Percentiles rank a stretch among this genome's conserved stretches.
Evolutionary conservation across 2,797 vertebrate genomes (phyloP).

Genomic region (Myotis vivesi): DNA sequence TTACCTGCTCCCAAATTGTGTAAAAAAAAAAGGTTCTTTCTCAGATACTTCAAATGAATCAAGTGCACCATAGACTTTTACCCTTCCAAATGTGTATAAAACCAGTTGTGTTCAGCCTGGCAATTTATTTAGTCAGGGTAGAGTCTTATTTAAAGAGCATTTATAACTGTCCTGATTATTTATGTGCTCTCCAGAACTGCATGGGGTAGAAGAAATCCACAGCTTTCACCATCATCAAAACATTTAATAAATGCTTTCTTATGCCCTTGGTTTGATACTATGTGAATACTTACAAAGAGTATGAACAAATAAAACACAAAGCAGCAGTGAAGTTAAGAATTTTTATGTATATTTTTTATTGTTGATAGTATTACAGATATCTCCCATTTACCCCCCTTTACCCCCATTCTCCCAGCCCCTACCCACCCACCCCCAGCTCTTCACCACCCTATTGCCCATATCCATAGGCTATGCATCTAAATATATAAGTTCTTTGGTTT

Average conservation of each 20-base stretch:
- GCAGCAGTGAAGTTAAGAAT: not conserved
- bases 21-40: not conserved
- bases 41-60: not conserved
- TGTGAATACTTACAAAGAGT: not conserved
- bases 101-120: not conserved
- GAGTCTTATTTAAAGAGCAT: not conserved
- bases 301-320: not conserved
- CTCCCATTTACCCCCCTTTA: too few relatives aligned
- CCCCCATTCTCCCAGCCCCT: too few relatives aligned
- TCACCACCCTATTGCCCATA: too few relatives aligned
- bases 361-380: too few relatives aligned
- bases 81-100: not conserved
- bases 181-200: not conserved
- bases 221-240: not conserved
- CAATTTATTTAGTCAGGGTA: not conserved
- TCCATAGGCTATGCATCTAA: too few relatives aligned
- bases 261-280: not conserved
- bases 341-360: too few relatives aligned
- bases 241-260: slow-evolving; percentile 16
- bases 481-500: too few relatives aligned
- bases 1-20: not conserved
- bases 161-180: not conserved
- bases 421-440: too few relatives aligned
- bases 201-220: not conserved
- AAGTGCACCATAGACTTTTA: not conserved